phyloP scores from a whole-genome alignment of 2,797 vertebrate genomes.

The Spinibarbus caldwelli region DNA sequence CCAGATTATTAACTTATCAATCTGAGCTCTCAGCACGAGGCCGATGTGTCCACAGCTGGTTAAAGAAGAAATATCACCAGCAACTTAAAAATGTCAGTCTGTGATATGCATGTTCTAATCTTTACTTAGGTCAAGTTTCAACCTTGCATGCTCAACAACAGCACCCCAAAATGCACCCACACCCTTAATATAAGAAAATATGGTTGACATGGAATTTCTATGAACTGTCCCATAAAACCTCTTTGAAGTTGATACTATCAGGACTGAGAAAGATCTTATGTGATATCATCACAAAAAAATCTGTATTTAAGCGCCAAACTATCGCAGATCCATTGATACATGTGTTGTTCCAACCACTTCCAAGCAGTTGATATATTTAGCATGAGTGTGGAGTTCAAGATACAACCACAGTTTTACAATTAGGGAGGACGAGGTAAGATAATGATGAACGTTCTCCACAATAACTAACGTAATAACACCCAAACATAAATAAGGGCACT shows the following conservation, averaged over 20 bases:
- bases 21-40: conserved; percentile 17
- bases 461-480: conserved; percentile 43
- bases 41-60: neutral
- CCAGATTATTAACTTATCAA: conserved; percentile 61
- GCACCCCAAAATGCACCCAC: conserved; percentile 11
- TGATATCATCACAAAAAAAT: conserved; percentile 4
- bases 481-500: conserved; percentile 47
- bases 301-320: conserved; percentile 16
- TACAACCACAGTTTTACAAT: conserved; percentile 22
- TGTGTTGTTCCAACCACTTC: conserved; percentile 38
- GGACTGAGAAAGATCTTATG: conserved; percentile 1
- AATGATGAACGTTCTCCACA: conserved; percentile 25
- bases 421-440: conserved; percentile 47
- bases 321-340: conserved; percentile 34
- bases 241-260: conserved; percentile 47
- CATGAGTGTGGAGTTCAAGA: conserved; percentile 40
- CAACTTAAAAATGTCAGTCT: neutral
- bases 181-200: conserved; percentile 29
- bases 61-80: conserved; percentile 28
- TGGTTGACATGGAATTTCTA: conserved; percentile 18
- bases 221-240: neutral
- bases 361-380: conserved; percentile 51
- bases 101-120: neutral
- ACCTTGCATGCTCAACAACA: neutral
- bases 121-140: conserved; percentile 22